These are phyloP conservation scores for Odontomyia ornata DNA, from an alignment of 2,888 invertebrate species.

Conservation along the genomic window DNA sequence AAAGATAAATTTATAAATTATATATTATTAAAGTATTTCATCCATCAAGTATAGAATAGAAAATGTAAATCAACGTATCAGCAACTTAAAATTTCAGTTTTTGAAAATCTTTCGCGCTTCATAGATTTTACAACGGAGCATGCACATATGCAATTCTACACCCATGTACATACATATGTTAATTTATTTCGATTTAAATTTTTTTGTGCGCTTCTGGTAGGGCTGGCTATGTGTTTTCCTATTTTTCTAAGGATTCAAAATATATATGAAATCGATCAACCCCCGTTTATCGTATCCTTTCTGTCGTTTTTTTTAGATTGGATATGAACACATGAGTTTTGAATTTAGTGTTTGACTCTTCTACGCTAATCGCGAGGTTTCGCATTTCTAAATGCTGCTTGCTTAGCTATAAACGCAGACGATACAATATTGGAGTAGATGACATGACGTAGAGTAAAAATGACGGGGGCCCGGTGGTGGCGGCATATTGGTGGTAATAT, in stretches of 20 bases:
- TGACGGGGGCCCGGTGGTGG: not conserved
- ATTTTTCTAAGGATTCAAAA: slow-evolving; percentile 17
- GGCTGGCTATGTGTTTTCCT: too few relatives aligned
- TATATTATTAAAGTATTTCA: too few relatives aligned
- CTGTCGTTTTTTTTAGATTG: not conserved
- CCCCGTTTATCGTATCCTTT: too few relatives aligned
- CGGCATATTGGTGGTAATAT: not conserved
- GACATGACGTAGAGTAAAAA: not conserved
- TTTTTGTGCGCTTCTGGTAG: slow-evolving; percentile 5
- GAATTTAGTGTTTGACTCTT: too few relatives aligned
- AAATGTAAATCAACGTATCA: too few relatives aligned
- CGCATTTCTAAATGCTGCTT: not conserved
- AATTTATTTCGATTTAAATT: slow-evolving; percentile 3
- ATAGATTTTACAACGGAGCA: too few relatives aligned
- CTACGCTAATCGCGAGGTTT: not conserved
- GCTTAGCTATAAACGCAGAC: not conserved
- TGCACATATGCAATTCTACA: too few relatives aligned
- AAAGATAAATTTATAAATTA: too few relatives aligned
- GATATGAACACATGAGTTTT: not conserved
- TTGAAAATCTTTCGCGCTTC: too few relatives aligned
- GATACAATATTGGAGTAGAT: not conserved
- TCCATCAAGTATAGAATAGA: too few relatives aligned
- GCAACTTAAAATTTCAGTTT: too few relatives aligned
- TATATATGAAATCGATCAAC: not conserved
- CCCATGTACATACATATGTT: not conserved